Base-by-base conservation (phyloP, 2,113 vertebrate species). In the Cinclus mexicanus region DNA sequence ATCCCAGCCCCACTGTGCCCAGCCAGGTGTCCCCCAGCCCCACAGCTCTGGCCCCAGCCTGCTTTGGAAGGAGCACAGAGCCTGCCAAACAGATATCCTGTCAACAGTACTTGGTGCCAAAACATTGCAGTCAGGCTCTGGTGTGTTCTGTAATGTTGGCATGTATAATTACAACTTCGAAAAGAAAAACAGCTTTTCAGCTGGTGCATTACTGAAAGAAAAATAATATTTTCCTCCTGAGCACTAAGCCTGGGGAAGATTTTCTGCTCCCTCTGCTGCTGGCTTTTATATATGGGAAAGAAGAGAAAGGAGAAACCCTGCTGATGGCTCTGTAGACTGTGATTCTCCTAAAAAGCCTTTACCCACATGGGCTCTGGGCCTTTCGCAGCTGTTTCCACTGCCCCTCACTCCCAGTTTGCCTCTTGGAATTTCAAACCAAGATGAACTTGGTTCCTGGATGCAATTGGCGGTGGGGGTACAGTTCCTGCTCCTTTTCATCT, bases 131-230 rank as follows among this genome's bases (percentile, higher is more conserved):
- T 55, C 64, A 80, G 83, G 50, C 95, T 89, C 86, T 69, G 71
- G 12, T 74, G 24, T 86, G 69, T 86, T 52, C 93, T 86, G 7
- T 33, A 83, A 77, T 68, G 52, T 23, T 82, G 74, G 70, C 76
- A 88, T 23, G 24, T 29, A 78, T 68, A 93, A 93, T 69, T 90
- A 76, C 74, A 91, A 71, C 81, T 72, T 39, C 6, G 46, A 75
- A 64, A 61, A 93, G 71, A 77, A 92, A 95, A 93, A 55, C 71
- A 70, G 81, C 64, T 93, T 81, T 90, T 93, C 88, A 89, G 52
- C 60, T 76, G 41, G 23, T 78, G n/a, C 52, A 20, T 71, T 90
- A 75, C 44, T 82, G 69, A 46, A 64, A 82, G 44, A 41, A 87
- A 96, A 95, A 86, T 18, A 78, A 6, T 75, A 21, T 81, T 87